phyloP scores from a whole-genome alignment of 2,113 vertebrate genomes.

The Aspiorhynchus laticeps region DNA sequence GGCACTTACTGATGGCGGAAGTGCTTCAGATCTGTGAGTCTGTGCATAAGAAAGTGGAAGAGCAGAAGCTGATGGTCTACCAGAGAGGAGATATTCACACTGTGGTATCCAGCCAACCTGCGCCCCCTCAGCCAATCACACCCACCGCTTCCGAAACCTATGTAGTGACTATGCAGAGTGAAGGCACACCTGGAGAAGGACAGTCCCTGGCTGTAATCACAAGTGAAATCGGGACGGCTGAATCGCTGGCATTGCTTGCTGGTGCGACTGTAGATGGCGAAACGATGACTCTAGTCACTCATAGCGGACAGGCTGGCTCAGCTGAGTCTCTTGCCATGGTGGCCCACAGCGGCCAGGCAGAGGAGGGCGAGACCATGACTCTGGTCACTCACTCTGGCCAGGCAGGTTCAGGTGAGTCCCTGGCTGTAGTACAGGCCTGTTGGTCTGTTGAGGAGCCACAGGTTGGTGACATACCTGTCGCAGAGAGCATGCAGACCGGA shows the following conservation, averaged over 20 bases:
- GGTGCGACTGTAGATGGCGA: slow-evolving; percentile 70
- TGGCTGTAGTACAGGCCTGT: slow-evolving; percentile 75
- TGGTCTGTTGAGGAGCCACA: slow-evolving; percentile 71
- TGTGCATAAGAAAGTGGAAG: slow-evolving; percentile 96
- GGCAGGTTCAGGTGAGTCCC: slow-evolving; percentile 65
- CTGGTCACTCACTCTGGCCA: slow-evolving; percentile 58
- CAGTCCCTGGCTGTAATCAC: slow-evolving; percentile 65
- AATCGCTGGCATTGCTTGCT: slow-evolving; percentile 75
- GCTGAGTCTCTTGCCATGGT: slow-evolving; percentile 74
- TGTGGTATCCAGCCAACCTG: slow-evolving; percentile 78
- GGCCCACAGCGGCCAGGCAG: slow-evolving; percentile 72
- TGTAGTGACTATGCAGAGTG: slow-evolving; percentile 70
- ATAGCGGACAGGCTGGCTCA: slow-evolving; percentile 59
- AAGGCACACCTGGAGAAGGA: slow-evolving; percentile 56
- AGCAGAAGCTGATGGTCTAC: slow-evolving; percentile 91
- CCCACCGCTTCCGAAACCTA: slow-evolving; percentile 55
- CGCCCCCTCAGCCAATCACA: slow-evolving; percentile 53
- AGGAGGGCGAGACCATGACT: slow-evolving; percentile 64
- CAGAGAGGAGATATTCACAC: slow-evolving; percentile 90
- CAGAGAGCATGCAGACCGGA: slow-evolving; percentile 49
- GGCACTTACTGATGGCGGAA: slow-evolving; percentile 92
- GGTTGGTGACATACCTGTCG: slow-evolving; percentile 32
- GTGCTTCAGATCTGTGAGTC: slow-evolving; percentile 94
- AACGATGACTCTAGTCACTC: slow-evolving; percentile 59
- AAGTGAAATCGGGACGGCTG: slow-evolving; percentile 57